Evolutionary conservation across 2,888 invertebrate species (phyloP), one percentile per base, ranked within the genome.

Genomic region (Tiliacea aurago): DNA sequence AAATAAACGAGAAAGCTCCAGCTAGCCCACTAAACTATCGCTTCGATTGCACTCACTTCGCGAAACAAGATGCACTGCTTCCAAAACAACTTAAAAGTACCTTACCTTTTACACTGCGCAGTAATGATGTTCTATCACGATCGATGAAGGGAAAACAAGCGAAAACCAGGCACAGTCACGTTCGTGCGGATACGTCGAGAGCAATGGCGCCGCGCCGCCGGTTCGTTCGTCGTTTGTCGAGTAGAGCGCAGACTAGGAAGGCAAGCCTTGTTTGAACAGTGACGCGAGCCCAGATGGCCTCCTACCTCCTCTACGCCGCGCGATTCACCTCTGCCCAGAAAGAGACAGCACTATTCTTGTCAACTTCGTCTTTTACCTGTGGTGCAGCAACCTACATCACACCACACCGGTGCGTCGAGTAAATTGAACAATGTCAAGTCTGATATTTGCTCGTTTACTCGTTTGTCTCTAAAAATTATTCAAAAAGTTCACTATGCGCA

Each of bases 41-140:
- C 88, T 88, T 88, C 84, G 83, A 87, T 87, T 83, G 88, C 91
- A 91, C 90, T 90, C 95, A 95, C 95, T 94, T 91, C 91, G 86
- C 90, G 86, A 87, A 90, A 91, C 87, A 86, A 72, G 80, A 86
- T 85, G 87, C 94, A 95, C 95, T 94, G 94, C 92, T 91, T 94
- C 93, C 93, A 88, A 90, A 92, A 93, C 87, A 92, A 93, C 90
- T 90, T 92, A 92, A 93, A 94, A 91, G 82, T 88, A 92, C 88
- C 96, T 96, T 96, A 96, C 96, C 96, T 96, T 81, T 81, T 94
- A 90, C 94, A 95, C 94, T 94, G 95, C 95, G 95, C 94, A 95
- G 96, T 94, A 93, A 92, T 90, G 96, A 95, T 95, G 94, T 94
- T 91, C 90, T 93, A 91, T 92, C 93, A 91, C 95, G 95, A 95